These are phyloP conservation scores for Chaenogobius annularis DNA, from an alignment of 2,113 vertebrate genomes.

Conservation along the genomic window DNA sequence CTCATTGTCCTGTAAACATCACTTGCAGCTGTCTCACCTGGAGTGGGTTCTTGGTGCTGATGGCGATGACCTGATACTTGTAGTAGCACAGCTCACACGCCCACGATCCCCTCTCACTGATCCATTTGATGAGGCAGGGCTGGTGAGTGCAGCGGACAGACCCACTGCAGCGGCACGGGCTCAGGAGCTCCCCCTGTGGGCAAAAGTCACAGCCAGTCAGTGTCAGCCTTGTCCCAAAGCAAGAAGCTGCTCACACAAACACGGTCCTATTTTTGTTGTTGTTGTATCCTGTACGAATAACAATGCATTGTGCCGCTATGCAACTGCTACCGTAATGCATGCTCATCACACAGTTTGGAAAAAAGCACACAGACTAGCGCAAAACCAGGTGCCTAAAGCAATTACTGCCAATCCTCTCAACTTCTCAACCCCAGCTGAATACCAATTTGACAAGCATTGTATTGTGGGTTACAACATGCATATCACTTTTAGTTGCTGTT, in stretches of 20 bases:
- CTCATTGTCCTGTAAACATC: background rate
- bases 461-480: constrained; percentile 18
- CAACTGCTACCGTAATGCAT: background rate
- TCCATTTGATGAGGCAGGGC: constrained; percentile 99
- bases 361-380: background rate
- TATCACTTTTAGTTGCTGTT: constrained; percentile 13
- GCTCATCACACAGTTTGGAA: background rate
- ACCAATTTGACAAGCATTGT: constrained; percentile 16
- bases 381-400: constrained; percentile 10
- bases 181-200: constrained; percentile 93
- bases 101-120: constrained; percentile 97
- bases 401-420: constrained; percentile 15
- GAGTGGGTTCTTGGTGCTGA: constrained; percentile 99
- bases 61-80: constrained; percentile 99
- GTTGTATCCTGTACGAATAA: background rate
- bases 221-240: background rate
- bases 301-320: background rate
- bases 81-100: constrained; percentile 99
- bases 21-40: constrained; percentile 80
- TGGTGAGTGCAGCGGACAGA: constrained; percentile 98
- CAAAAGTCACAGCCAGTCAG: constrained; percentile 14
- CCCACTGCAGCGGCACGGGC: constrained; percentile 93
- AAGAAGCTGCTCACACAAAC: background rate
- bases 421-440: constrained; percentile 13
- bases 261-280: background rate